phyloP scores from a whole-genome alignment of 2,797 vertebrate species.

The Cyprinodon diabolis region DNA sequence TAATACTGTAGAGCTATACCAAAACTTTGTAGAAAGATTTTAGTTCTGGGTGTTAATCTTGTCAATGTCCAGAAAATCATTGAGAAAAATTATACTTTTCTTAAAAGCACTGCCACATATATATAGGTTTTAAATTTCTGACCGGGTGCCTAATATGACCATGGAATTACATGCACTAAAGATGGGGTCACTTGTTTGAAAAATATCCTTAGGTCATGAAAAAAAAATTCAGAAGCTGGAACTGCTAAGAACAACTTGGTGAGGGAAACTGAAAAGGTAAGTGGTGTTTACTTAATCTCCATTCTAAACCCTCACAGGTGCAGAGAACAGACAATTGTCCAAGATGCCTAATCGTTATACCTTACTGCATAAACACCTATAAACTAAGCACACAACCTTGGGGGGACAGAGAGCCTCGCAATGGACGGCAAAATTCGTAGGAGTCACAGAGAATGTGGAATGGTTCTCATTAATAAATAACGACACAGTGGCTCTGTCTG shows the following conservation, averaged over 20 bases:
- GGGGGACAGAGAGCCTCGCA: too few species aligned
- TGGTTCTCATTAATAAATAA: too few species aligned
- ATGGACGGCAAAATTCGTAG: too few species aligned
- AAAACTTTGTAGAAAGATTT: not conserved
- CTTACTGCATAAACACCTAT: too few species aligned
- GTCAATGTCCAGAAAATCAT: not conserved
- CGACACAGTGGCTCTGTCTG: too few species aligned
- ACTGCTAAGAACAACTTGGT: too few species aligned
- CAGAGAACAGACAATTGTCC: too few species aligned
- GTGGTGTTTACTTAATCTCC: not conserved
- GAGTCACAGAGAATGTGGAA: too few species aligned
- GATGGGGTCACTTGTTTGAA: not conserved
- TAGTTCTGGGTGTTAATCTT: not conserved
- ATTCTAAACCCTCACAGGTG: too few species aligned
- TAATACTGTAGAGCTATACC: not conserved
- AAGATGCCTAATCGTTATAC: too few species aligned
- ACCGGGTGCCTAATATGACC: not conserved
- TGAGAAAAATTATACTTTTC: not conserved
- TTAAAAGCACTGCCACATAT: not conserved
- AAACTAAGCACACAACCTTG: too few species aligned
- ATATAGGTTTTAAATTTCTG: not conserved
- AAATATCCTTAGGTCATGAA: not conserved
- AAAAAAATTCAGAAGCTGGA: not conserved
- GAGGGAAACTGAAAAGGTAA: not conserved
- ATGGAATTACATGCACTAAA: not conserved